A percentile compares a stretch with the other conserved stretches of the same genome.
phyloP scores from a whole-genome alignment of 1,140 invertebrate genomes.

The Portunus trituberculatus region DNA sequence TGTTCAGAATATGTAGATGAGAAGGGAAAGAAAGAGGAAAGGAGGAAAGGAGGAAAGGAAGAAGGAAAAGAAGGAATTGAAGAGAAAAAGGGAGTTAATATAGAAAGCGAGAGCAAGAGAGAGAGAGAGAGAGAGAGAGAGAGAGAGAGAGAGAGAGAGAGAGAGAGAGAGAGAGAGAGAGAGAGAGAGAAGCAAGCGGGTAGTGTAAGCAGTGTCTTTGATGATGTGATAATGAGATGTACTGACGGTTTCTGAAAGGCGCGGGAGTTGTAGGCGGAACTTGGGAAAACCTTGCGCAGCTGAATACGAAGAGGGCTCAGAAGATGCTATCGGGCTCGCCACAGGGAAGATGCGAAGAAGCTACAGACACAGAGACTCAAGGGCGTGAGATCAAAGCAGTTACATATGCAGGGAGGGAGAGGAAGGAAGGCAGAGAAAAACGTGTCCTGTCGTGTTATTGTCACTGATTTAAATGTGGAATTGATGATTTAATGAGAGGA shows the following conservation, averaged over 20 bases:
- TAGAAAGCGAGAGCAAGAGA: not conserved
- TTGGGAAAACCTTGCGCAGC: not conserved
- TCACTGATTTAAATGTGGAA: not conserved
- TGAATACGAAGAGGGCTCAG: not conserved
- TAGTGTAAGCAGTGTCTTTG: not conserved
- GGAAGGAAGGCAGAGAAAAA: not conserved
- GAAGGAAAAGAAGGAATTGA: too few relatives aligned
- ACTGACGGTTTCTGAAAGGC: not conserved
- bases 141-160: not conserved
- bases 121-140: not conserved
- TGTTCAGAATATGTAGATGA: too few relatives aligned
- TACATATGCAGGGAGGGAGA: too few relatives aligned
- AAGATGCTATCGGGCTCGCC: not conserved
- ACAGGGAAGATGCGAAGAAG: not conserved
- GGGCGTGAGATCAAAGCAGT: not conserved
- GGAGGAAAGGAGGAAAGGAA: too few relatives aligned
- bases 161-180: slow-evolving; percentile 4
- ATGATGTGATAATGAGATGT: not conserved
- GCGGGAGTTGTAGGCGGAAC: not conserved
- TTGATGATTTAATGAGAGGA: not conserved
- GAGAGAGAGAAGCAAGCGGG: not conserved
- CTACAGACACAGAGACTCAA: too few relatives aligned
- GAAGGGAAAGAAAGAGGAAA: not conserved
- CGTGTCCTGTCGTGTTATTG: not conserved
- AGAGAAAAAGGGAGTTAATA: too few relatives aligned